Base-by-base conservation (phyloP, 2,888 invertebrate species). In the Tenthredo amoena region DNA sequence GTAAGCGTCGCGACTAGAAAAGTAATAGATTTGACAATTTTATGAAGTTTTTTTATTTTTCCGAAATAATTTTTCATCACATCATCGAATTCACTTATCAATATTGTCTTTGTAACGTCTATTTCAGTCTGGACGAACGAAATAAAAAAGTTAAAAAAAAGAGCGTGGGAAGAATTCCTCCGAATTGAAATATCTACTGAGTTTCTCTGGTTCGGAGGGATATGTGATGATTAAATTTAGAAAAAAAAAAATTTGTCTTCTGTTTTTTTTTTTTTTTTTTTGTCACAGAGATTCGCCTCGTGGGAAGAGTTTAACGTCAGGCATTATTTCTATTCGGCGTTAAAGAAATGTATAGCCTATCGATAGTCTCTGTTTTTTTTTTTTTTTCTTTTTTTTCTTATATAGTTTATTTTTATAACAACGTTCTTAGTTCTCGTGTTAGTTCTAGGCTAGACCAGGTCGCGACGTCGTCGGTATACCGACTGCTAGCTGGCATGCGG, bases 231-330 rank as follows among this genome's bases (percentile, higher is more conserved):
- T 50, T 50, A 55, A 55, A 55, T n/a, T 55, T 55, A 34, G 72
- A 34, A 15, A 34, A 72, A n/a, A 37, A n/a, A 72, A 37, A 37
- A 37, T 72, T 18, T 37, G 7, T 26, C 15, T 72, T 65, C 26
- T 2, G 4, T 65, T 18, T 12, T 68, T 1, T 31, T 4, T 26
- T 26, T 26, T 68, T 31, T 18, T 12, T 31, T 72, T 18, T n/a
- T 21, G 12, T 72, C 43, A 21, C 72, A 21, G 4, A 72, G 34
- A 40, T 72, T 40, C n/a, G 37, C 72, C n/a, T 26, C 68, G 68
- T 34, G 68, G 68, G n/a, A 72, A 40, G 72, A 40, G 18, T 72
- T 72, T 72, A 72, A 72, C 72, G 72, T 43, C 72, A 72, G 72
- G 40, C 43, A 72, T 40, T 40, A 72, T 40, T 40, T 72, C n/a